phyloP scores from a whole-genome alignment of 2,888 invertebrate genomes.

The Leptinotarsa rubiginosa region DNA sequence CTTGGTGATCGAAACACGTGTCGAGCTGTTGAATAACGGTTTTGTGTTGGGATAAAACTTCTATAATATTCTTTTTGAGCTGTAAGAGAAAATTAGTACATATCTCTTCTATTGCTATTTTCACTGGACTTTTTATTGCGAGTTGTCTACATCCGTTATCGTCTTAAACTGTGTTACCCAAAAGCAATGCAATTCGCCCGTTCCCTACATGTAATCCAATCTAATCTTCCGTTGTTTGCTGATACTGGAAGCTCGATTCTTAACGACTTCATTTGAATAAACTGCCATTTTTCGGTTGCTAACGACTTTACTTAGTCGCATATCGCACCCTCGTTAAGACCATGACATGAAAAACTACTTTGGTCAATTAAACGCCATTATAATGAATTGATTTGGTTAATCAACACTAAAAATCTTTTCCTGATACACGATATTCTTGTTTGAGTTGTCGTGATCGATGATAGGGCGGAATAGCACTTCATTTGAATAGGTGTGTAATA shows the following conservation, averaged over 20 bases:
- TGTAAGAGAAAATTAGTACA: no score
- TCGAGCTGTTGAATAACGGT: no score
- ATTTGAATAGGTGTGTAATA: no score
- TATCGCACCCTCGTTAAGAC: slow-evolving; percentile 53
- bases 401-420: slow-evolving; percentile 49
- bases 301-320: slow-evolving; percentile 33
- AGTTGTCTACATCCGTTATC: neutral
- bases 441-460: slow-evolving; percentile 40
- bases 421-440: slow-evolving; percentile 57
- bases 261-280: slow-evolving; percentile 12
- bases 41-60: no score
- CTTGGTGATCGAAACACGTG: no score
- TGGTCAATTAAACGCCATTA: slow-evolving; percentile 57
- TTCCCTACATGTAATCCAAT: neutral
- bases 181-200: neutral
- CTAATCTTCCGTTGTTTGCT: neutral
- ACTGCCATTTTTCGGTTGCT: slow-evolving; percentile 20
- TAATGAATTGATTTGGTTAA: slow-evolving; percentile 58
- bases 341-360: slow-evolving; percentile 59
- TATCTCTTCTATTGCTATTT: neutral
- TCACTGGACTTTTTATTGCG: neutral
- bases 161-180: neutral
- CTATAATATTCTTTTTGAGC: no score
- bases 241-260: neutral
- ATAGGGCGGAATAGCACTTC: neutral